A percentile compares a stretch with the other conserved stretches of the same genome.
phyloP scores from a whole-genome alignment of 2,113 vertebrate species.

The Dermatemys mawii region DNA sequence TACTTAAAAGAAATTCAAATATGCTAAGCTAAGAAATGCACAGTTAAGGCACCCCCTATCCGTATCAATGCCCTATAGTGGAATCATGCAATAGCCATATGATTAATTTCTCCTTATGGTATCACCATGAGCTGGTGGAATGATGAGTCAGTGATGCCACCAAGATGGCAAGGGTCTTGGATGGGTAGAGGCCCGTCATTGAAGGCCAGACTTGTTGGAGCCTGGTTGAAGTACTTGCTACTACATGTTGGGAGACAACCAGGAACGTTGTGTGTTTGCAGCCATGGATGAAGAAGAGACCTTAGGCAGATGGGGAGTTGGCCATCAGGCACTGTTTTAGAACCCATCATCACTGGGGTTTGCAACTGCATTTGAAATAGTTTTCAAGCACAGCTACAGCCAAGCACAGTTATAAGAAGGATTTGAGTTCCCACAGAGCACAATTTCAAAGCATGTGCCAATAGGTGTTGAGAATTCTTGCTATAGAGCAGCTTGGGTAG shows the following conservation, averaged over 20 bases:
- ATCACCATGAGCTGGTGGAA: background rate
- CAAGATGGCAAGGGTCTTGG: background rate
- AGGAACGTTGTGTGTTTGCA: background rate
- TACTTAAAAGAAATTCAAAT: background rate
- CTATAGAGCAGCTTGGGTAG: background rate
- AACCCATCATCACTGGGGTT: background rate
- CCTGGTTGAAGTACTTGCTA: background rate
- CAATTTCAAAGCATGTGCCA: background rate
- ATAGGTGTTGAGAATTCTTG: background rate
- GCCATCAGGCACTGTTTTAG: background rate
- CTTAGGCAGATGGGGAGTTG: background rate
- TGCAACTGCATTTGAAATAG: background rate
- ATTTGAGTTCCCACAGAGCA: background rate
- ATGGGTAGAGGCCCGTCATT: too few species aligned
- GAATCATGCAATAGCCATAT: background rate
- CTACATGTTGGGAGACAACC: background rate
- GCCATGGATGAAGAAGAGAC: background rate
- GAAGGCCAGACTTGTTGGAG: too few species aligned
- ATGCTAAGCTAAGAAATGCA: background rate
- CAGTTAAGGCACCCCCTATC: background rate
- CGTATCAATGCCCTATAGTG: background rate
- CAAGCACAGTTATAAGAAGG: too few species aligned
- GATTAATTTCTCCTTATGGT: background rate
- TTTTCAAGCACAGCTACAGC: background rate
- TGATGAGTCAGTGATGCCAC: background rate